A percentile compares a stretch with the other conserved stretches of the same genome.
Evolutionary conservation across 2,797 vertebrate species (phyloP).

Genomic region (Melanogrammus aeglefinus): DNA sequence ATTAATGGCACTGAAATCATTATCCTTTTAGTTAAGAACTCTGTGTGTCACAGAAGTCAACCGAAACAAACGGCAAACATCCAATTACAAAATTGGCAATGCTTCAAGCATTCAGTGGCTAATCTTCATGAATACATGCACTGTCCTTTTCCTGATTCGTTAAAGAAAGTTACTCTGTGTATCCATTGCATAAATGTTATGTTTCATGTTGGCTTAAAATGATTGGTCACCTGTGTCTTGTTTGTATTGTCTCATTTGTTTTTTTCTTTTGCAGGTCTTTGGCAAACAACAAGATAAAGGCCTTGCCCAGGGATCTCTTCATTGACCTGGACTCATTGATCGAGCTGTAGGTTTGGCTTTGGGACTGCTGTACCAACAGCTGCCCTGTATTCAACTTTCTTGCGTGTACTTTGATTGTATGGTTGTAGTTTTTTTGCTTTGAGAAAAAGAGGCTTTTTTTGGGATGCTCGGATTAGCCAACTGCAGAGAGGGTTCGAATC

Average conservation of each 20-base stretch:
- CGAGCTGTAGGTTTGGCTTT: conserved; percentile 85
- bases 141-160: neutral
- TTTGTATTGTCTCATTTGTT: neutral
- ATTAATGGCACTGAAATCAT: neutral
- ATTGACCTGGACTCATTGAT: conserved; percentile 94
- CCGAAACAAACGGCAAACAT: neutral
- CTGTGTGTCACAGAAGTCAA: neutral
- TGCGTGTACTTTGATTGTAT: neutral
- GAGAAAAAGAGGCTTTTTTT: neutral
- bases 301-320: conserved; percentile 91
- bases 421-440: neutral
- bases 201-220: neutral
- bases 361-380: neutral
- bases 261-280: conserved; percentile 79
- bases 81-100: neutral
- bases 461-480: neutral
- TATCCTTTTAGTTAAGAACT: neutral
- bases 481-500: neutral
- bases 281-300: conserved; percentile 94
- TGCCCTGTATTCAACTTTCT: neutral
- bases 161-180: neutral
- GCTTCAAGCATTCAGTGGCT: neutral
- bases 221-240: neutral
- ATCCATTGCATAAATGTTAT: neutral
- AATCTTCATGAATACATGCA: neutral